Evolutionary conservation across 1,140 invertebrate species (phyloP).

Genomic region (Hetaerina americana): DNA sequence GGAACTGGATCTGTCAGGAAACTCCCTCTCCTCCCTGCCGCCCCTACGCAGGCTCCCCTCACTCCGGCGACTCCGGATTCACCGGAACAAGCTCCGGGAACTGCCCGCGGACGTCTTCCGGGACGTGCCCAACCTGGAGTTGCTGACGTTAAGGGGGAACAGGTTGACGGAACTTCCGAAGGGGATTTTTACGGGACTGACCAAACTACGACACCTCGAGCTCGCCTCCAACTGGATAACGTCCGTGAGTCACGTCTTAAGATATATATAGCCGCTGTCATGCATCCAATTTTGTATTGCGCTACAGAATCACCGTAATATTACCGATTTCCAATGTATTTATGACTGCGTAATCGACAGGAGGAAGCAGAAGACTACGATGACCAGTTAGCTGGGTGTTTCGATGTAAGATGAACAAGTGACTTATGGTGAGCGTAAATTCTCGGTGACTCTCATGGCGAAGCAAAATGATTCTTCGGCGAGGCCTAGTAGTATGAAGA

Average conservation of each 20-base stretch:
- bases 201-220: neutral
- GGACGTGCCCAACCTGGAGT: neutral
- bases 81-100: neutral
- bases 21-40: neutral
- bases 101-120: neutral
- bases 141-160: neutral
- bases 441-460: no score
- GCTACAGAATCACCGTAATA: no score
- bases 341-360: no score
- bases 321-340: no score
- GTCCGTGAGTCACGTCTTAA: neutral
- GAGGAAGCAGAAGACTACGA: no score
- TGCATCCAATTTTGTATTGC: no score
- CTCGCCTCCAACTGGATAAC: neutral
- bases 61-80: neutral
- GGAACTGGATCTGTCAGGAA: neutral
- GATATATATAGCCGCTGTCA: no score
- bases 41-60: neutral
- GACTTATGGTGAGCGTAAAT: no score
- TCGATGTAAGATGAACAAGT: no score
- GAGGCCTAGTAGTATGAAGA: no score
- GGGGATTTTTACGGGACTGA: neutral
- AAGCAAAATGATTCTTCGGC: no score
- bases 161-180: neutral
- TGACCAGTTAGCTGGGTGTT: no score